These are phyloP conservation scores for Solea senegalensis DNA, from an alignment of 2,113 vertebrate species.

Conservation along the genomic window DNA sequence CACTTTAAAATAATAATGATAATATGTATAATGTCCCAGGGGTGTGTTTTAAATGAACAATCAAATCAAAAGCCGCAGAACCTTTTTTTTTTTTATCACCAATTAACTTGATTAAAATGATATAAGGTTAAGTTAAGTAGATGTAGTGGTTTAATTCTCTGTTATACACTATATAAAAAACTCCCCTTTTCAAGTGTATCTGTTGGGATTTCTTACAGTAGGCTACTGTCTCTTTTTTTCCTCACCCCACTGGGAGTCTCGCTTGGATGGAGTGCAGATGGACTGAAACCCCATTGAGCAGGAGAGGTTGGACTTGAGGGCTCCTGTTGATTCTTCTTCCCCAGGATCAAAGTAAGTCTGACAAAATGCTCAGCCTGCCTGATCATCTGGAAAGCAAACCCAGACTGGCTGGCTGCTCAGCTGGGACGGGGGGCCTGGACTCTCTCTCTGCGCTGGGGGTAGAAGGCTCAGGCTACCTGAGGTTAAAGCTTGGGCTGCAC, in stretches of 20 bases:
- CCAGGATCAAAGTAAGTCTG: neutral
- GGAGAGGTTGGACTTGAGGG: neutral
- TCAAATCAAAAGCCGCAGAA: neutral
- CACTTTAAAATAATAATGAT: slow-evolving; percentile 16
- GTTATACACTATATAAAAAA: no score
- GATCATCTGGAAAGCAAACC: neutral
- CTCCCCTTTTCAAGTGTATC: neutral
- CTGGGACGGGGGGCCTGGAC: neutral
- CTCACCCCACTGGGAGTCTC: neutral
- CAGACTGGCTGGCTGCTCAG: neutral
- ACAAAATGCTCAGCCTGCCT: neutral
- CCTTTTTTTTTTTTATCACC: no score
- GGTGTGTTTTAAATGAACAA: slow-evolving; percentile 3
- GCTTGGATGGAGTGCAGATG: neutral
- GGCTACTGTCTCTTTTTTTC: neutral
- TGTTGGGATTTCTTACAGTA: neutral
- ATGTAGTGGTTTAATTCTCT: no score
- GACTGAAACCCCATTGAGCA: neutral
- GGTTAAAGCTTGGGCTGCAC: neutral
- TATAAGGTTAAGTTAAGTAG: no score
- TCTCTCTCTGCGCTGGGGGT: neutral
- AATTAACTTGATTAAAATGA: no score
- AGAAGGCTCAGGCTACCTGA: neutral
- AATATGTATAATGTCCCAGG: neutral
- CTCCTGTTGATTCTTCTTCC: neutral